Evolutionary conservation across 2,113 vertebrate species (phyloP).

Genomic region (Callipepla squamata): DNA sequence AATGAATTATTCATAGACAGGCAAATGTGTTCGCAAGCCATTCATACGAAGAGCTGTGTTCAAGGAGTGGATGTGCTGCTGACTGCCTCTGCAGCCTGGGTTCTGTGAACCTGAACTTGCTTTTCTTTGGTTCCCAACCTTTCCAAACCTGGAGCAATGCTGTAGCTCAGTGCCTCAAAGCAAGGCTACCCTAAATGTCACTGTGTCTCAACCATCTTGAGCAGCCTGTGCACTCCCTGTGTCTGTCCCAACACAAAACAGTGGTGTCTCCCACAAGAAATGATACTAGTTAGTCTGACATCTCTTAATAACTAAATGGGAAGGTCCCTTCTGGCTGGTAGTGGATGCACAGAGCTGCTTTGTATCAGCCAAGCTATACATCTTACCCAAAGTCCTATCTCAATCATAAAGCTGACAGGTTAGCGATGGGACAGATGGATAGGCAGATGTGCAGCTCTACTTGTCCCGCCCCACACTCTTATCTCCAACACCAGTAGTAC

Average conservation of each 20-base stretch:
- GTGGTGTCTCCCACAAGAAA: rapidly evolving
- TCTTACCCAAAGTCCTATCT: neutral
- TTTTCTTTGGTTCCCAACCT: neutral
- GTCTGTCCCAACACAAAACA: neutral
- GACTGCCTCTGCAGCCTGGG: neutral
- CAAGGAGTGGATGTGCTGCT: neutral
- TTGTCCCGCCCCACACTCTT: neutral
- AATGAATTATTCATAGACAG: constrained; percentile 51
- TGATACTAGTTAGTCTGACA: neutral
- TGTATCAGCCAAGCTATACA: neutral
- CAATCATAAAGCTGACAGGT: neutral
- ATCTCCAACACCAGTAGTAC: neutral
- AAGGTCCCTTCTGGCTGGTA: neutral
- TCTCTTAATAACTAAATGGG: neutral
- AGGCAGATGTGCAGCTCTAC: neutral
- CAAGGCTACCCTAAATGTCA: neutral
- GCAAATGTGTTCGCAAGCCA: constrained; percentile 22
- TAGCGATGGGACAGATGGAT: neutral
- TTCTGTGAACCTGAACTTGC: neutral
- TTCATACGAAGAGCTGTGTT: neutral
- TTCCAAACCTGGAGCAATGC: neutral
- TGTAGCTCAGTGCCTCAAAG: neutral
- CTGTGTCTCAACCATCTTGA: rapidly evolving
- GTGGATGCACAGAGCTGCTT: neutral
- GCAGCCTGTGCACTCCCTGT: neutral